Base-by-base conservation (phyloP, 2,113 vertebrate genomes). In the Brachypteracias leptosomus region DNA sequence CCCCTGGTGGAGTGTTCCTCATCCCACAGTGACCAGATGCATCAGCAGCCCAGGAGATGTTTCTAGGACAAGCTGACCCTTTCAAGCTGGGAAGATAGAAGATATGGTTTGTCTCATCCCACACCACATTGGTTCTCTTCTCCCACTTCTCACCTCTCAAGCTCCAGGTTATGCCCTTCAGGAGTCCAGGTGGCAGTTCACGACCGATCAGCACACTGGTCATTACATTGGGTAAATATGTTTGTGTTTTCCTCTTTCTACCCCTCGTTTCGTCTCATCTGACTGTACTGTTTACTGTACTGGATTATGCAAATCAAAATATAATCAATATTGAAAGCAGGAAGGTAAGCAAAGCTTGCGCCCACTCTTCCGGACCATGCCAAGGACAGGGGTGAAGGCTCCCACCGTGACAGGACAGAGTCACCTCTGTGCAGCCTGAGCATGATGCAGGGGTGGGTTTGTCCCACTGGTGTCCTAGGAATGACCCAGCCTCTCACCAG, bases 241-340 rank as follows among this genome's bases (percentile, higher is more conserved):
- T 79, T 91, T 58, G 75, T 59, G 26, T 31, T 93, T 71, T 73
- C 68, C 91, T 96, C 80, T 40, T 68, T 89, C 44, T 70, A 29
- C 73, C 78, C 59, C 80, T 93, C 5, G 0, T 89, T 89, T 54
- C 11, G 62, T 68, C 73, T 83, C 93, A 66, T 59, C 78, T 46
- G 55, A 8, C 74, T 42, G 26, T 35, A 33, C 13, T 97, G 91
- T 96, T 96, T 95, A 80, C 83, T 68, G 36, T 77, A n/a, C 75
- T 21, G 67, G 89, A 94, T 96, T 94, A 92, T 92, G 88, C 75
- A 95, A 96, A 96, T 91, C 55, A 40, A 63, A 88, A 55, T 13
- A 29, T 33, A 94, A 54, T 24, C 58, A 51, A 19, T 12, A 29
- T 1, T 16, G 65, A 63, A 67, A 75, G 14, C 24, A 21, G 71